Evolutionary conservation across 2,797 vertebrate genomes (phyloP).

Genomic region (Cirrhinus molitorella): DNA sequence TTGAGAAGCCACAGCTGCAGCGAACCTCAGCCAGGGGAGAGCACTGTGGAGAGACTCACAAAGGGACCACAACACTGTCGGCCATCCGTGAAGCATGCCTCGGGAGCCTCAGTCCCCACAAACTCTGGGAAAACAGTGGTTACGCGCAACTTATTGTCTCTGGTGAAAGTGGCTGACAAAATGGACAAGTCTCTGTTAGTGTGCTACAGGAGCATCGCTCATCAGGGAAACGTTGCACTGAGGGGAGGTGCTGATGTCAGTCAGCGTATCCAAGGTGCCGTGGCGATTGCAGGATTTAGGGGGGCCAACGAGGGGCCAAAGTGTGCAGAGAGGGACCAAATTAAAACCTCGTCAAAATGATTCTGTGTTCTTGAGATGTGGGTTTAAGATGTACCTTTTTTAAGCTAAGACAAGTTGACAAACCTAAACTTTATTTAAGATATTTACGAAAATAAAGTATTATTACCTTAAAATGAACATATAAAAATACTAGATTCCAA

Average conservation of each 20-base stretch:
- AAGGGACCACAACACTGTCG: slow-evolving; percentile 51
- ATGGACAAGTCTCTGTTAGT: slow-evolving; percentile 28
- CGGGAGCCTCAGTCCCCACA: slow-evolving; percentile 36
- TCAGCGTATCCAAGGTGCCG: slow-evolving; percentile 33
- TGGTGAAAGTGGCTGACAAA: slow-evolving; percentile 31
- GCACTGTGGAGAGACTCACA: slow-evolving; percentile 54
- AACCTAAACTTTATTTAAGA: not conserved
- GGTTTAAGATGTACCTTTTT: not conserved
- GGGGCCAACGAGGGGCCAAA: slow-evolving; percentile 14
- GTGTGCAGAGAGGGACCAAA: slow-evolving; percentile 6
- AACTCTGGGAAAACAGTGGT: slow-evolving; percentile 39
- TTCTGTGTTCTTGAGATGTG: not conserved
- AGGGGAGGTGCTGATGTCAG: slow-evolving; percentile 55
- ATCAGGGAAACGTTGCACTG: slow-evolving; percentile 31
- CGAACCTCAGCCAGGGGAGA: slow-evolving; percentile 58
- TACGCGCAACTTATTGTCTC: slow-evolving; percentile 26
- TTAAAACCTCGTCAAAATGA: not conserved
- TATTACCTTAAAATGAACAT: not conserved
- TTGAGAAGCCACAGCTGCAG: slow-evolving; percentile 71
- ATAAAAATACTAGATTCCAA: not conserved
- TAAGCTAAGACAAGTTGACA: not conserved
- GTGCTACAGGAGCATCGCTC: slow-evolving; percentile 23
- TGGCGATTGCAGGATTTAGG: not conserved
- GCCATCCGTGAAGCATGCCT: slow-evolving; percentile 59
- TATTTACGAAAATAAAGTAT: not conserved